These are phyloP conservation scores for Formica selysi DNA, from an alignment of 1,140 invertebrate species.

Conservation along the genomic window DNA sequence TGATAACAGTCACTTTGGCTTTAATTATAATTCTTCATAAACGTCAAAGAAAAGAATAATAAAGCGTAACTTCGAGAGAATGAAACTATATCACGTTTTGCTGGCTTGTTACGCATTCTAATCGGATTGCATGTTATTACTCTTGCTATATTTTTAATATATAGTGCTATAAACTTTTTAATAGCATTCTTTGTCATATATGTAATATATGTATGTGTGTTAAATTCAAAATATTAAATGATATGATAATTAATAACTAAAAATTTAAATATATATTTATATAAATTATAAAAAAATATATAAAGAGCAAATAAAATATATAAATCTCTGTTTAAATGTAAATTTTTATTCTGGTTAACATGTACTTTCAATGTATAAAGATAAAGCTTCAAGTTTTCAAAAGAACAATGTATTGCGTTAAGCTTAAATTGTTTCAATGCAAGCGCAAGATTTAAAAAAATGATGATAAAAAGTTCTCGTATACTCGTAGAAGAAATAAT, in stretches of 20 bases:
- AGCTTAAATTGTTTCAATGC: not conserved
- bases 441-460: not conserved
- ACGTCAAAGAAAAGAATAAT: not conserved
- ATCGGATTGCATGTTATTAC: not conserved
- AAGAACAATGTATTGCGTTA: not conserved
- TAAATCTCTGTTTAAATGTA: not conserved
- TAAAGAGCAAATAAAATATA: not conserved
- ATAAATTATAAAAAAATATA: not conserved
- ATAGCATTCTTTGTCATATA: not conserved
- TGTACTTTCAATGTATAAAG: too few species aligned
- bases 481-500: not conserved
- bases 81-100: not conserved
- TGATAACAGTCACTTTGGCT: not conserved
- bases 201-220: not conserved
- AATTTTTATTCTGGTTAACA: not conserved
- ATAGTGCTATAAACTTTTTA: not conserved
- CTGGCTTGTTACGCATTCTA: not conserved
- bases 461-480: not conserved
- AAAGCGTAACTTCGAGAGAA: not conserved
- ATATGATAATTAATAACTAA: not conserved
- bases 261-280: not conserved
- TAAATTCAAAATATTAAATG: conserved; percentile 5
- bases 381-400: not conserved
- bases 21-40: not conserved
- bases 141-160: not conserved